Conservation (phyloP, 2,113 vertebrate genomes). For the Scomber scombrus region DNA sequence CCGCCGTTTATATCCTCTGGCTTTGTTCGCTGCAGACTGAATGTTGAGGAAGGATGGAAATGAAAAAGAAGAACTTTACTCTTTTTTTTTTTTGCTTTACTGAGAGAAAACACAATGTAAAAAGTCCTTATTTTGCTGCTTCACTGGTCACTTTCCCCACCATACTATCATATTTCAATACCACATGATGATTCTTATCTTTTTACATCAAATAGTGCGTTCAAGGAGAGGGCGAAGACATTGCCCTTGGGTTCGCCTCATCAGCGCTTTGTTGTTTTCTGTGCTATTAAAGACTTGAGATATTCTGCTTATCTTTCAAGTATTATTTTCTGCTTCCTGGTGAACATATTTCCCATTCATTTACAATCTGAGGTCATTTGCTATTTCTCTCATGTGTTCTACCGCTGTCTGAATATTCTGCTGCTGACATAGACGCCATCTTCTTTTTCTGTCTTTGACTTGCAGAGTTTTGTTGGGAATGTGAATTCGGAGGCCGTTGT, state of each 20-base stretch:
- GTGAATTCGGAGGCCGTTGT: slow-evolving; percentile 90
- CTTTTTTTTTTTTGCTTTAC: slow-evolving; percentile 61
- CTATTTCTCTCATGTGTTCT: slow-evolving; percentile 4
- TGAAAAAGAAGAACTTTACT: slow-evolving; percentile 53
- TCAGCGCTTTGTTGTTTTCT: slow-evolving; percentile 40
- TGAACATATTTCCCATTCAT: slow-evolving; percentile 27
- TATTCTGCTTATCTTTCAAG: slow-evolving; percentile 46
- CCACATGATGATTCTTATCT: slow-evolving; percentile 57
- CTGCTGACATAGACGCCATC: neutral
- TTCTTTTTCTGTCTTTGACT: slow-evolving; percentile 21
- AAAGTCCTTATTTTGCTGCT: slow-evolving; percentile 30
- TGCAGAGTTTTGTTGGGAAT: slow-evolving; percentile 91
- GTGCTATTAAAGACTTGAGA: slow-evolving; percentile 43
- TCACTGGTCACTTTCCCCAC: slow-evolving; percentile 40
- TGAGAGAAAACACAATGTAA: slow-evolving; percentile 36
- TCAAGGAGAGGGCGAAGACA: slow-evolving; percentile 36
- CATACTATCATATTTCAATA: slow-evolving; percentile 50
- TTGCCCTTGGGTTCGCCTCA: slow-evolving; percentile 38
- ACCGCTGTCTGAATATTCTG: neutral
- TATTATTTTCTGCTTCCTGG: slow-evolving; percentile 20
- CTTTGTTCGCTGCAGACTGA: slow-evolving; percentile 37
- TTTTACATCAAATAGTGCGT: slow-evolving; percentile 56
- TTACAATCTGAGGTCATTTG: neutral
- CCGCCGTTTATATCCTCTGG: slow-evolving; percentile 52
- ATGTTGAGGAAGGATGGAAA: neutral